Percentiles rank a stretch among this genome's conserved stretches.
These are phyloP conservation scores for Sebastes reedi DNA, from an alignment of 2,797 vertebrate species.

Conservation along the genomic window DNA sequence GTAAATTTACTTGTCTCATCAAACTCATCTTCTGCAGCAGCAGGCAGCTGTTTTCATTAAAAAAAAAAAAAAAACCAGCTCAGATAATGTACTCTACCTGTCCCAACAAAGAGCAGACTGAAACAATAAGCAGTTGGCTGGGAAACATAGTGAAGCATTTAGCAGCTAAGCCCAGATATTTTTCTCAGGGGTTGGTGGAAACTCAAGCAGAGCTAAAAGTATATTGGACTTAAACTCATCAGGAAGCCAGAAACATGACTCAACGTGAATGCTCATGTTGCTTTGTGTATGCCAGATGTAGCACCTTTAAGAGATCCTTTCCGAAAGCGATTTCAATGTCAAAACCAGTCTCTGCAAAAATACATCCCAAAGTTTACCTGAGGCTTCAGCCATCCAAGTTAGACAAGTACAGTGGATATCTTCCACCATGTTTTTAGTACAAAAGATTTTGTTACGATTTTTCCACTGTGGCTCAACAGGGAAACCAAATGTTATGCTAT, in stretches of 20 bases:
- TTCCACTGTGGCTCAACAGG: too few species aligned
- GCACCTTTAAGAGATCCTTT: not conserved
- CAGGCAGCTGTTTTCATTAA: not conserved
- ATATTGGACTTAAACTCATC: not conserved
- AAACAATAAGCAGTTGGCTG: not conserved
- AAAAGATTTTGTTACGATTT: too few species aligned
- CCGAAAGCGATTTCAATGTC: too few species aligned
- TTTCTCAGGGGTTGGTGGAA: too few species aligned
- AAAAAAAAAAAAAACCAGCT: too few species aligned
- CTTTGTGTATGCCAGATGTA: not conserved
- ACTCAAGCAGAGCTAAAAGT: not conserved
- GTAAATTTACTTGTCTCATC: not conserved
- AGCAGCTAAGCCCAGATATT: too few species aligned
- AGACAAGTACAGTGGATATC: too few species aligned
- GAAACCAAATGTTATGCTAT: too few species aligned
- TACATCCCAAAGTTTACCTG: too few species aligned
- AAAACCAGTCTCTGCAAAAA: too few species aligned
- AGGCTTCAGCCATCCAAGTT: too few species aligned
- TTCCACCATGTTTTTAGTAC: too few species aligned
- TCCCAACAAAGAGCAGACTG: not conserved
- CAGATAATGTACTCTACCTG: not conserved
- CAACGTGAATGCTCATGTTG: not conserved
- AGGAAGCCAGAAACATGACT: not conserved
- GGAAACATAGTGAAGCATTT: not conserved
- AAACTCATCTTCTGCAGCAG: not conserved